Evolutionary conservation across 2,888 invertebrate species (phyloP), one percentile per base, ranked within the genome.

Genomic region (Deilephila porcellus): DNA sequence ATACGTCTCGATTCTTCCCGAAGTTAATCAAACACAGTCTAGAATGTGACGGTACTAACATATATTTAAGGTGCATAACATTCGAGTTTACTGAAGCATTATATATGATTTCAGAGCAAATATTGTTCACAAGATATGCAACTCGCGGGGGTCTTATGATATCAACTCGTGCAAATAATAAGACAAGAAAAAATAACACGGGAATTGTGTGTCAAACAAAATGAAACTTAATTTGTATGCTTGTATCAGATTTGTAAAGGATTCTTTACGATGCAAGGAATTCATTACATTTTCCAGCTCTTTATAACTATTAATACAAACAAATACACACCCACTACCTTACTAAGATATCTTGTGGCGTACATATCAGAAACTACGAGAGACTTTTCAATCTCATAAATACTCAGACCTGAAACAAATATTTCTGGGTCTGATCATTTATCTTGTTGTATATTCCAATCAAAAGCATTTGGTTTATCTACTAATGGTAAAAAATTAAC

Each of bases 81-180:
- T 52, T n/a, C 52, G 14, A 56, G 53, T 56, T 56, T 56, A 7
- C 56, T 25, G 4, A 17, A 25, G 67, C 17, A 52, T 67, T 52
- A 67, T 4, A 17, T 25, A 19, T 45, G 17, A 45, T 67, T 67
- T 45, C 25, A 4, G 14, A 5, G 67, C 25, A 52, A 67, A 67
- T 67, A 67, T 67, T 45, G 25, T 67, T 11, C 25, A 25, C 17
- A 6, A 67, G 52, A 67, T 67, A 25, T 67, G 19, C 67, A 25
- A 17, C 45, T 67, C 67, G 67, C 52, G 25, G 67, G 67, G 67
- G 67, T 17, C 52, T 67, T 52, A 67, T 52, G 20, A 20, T 67
- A 37, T 64, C 37, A 64, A 56, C 37, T 7, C 8, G 11, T 8
- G 45, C 45, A 64, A 64, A 64, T n/a, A 64, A 20, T 14, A n/a